Evolutionary conservation across 2,797 vertebrate species (phyloP), one percentile per base, ranked within the genome.

Genomic region (Diceros bicornis): DNA sequence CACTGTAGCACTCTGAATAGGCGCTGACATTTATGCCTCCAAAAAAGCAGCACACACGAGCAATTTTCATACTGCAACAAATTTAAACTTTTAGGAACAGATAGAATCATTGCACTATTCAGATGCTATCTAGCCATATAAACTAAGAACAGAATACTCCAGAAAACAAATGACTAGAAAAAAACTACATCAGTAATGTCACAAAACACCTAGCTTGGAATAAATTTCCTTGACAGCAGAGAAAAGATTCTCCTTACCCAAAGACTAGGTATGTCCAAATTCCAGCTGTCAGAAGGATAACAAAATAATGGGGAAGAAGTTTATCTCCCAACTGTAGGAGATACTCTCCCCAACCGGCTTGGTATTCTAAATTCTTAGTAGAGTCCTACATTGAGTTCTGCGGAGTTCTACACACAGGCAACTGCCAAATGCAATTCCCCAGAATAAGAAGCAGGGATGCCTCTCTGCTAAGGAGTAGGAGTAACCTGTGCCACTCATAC

Each of bases 121-220:
- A 13, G 71, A 41, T 50, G 55, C 62, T 32, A 16, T 16, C 18
- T 25, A 44, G 14, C 50, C 34, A 32, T 6, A 20, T 52, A 37
- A 25, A 52, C 23, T n/a, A 83, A 86, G 32, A 77, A 81, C 4
- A 69, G 85, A 77, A 55, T 55, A 84, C 13, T 66, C 57, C 66
- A 78, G 69, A 89, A 97, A 89, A 90, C 29, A 88, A 71, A 91
- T 47, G 64, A 72, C 27, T n/a, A 57, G 75, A 47, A 81, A 64
- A 55, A 52, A 44, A n/a, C 20, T 25, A 71, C 8, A 16, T 68
- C 34, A 17, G 3, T 55, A 74, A 79, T 50, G 47, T 78, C 66
- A 68, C 10, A 74, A 88, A 92, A 89, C 34, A 64, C 17, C 37
- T n/a, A 29, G n/a, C 44, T 85, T 82, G 57, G 44, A 83, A 87